Evolutionary conservation across 2,888 invertebrate genomes (phyloP).

Genomic region (Neoscelio sp.): DNA sequence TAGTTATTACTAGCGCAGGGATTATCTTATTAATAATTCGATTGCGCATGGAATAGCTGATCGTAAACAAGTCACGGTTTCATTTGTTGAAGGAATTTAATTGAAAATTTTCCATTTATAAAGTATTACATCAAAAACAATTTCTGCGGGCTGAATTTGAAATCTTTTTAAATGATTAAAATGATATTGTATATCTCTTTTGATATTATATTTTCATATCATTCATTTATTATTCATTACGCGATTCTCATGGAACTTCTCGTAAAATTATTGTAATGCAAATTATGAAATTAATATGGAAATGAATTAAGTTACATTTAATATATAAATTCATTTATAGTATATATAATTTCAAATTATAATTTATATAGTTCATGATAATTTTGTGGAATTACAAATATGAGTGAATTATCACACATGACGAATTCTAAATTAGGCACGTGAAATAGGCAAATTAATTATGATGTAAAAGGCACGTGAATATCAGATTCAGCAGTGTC

Average conservation of each 20-base stretch:
- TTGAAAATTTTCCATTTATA: slow-evolving; percentile 41
- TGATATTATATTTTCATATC: background rate
- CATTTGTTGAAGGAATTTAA: slow-evolving; percentile 31
- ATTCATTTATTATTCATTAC: slow-evolving; percentile 30
- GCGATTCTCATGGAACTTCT: background rate
- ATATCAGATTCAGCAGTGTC: no score
- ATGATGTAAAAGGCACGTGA: background rate
- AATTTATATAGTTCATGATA: no score
- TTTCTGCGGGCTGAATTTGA: slow-evolving; percentile 11
- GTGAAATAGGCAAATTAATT: slow-evolving; percentile 3
- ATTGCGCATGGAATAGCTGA: slow-evolving; percentile 2
- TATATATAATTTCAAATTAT: background rate
- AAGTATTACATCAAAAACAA: slow-evolving; percentile 18
- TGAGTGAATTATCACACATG: background rate
- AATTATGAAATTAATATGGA: background rate
- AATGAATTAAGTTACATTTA: no score
- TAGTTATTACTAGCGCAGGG: background rate
- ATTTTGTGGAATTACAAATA: no score
- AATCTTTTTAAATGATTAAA: slow-evolving; percentile 12
- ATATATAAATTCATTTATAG: background rate
- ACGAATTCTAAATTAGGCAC: background rate
- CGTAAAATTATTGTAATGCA: slow-evolving; percentile 1
- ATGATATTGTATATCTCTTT: slow-evolving; percentile 7
- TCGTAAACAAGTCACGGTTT: slow-evolving; percentile 37
- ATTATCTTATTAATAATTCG: slow-evolving; percentile 30